phyloP scores from a whole-genome alignment of 2,888 invertebrate genomes.

The Cyclophora albipunctata region DNA sequence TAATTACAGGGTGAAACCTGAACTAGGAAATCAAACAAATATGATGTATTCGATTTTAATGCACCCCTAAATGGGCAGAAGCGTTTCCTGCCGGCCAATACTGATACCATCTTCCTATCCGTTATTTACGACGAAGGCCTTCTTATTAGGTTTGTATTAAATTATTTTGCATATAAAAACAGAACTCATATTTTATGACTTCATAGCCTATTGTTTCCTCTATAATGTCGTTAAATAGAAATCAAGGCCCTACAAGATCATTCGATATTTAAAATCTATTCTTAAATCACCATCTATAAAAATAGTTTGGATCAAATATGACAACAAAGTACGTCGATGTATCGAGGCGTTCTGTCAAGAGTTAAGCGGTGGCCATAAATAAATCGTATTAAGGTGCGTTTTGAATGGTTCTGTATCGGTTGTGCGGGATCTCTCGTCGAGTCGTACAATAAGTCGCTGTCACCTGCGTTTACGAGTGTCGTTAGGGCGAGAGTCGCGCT shows the following conservation, averaged over 20 bases:
- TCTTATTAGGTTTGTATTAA: constrained; percentile 28
- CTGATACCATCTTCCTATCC: constrained; percentile 65
- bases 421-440: constrained; percentile 48
- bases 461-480: constrained; percentile 53
- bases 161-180: constrained; percentile 43
- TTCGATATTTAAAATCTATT: too few relatives aligned
- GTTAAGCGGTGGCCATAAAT: constrained; percentile 62
- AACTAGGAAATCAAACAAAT: constrained; percentile 77
- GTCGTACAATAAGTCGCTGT: constrained; percentile 57
- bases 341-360: constrained; percentile 38
- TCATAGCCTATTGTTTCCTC: not conserved
- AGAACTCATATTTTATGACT: constrained; percentile 14
- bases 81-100: constrained; percentile 65
- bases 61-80: constrained; percentile 74
- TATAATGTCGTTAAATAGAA: too few relatives aligned
- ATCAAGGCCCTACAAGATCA: too few relatives aligned
- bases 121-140: constrained; percentile 61
- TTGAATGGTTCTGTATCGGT: constrained; percentile 54
- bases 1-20: constrained; percentile 73
- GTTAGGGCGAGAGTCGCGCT: constrained; percentile 41
- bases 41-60: constrained; percentile 77
- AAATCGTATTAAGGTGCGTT: constrained; percentile 62
- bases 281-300: too few relatives aligned
- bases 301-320: not conserved
- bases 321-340: constrained; percentile 41